Percentiles rank a stretch among this genome's conserved stretches.
phyloP scores from a whole-genome alignment of 2,888 invertebrate species.

The Chromoteleia sp. region DNA sequence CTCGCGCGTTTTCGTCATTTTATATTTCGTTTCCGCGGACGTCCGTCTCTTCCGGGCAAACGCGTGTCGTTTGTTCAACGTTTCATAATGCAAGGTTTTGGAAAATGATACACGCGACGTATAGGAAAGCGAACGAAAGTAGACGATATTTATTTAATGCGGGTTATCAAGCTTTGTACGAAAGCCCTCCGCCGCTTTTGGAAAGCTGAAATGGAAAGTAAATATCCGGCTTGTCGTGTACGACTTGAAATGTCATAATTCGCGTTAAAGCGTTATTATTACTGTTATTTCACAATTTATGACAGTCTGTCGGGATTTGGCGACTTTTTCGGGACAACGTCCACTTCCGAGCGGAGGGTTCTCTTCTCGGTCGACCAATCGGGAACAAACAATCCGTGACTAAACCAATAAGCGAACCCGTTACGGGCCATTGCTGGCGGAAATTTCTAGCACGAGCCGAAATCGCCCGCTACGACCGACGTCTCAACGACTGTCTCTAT shows the following conservation, averaged over 20 bases:
- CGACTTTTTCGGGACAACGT: constrained; percentile 40
- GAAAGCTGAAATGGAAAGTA: constrained; percentile 42
- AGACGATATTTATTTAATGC: constrained; percentile 20
- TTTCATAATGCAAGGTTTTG: constrained; percentile 18
- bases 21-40: constrained; percentile 17
- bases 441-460: constrained; percentile 46
- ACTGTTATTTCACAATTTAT: not conserved
- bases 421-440: constrained; percentile 50
- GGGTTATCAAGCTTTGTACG: constrained; percentile 2
- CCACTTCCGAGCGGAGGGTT: not conserved
- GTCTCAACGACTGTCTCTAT: constrained; percentile 9
- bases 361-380: constrained; percentile 73
- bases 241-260: constrained; percentile 30
- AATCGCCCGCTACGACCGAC: constrained; percentile 19
- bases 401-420: constrained; percentile 78
- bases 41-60: not conserved
- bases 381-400: constrained; percentile 78
- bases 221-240: constrained; percentile 15
- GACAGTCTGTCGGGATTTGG: constrained; percentile 12
- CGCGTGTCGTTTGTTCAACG: constrained; percentile 12
- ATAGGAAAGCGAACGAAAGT: constrained; percentile 3
- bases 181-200: constrained; percentile 11
- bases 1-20: too few species aligned
- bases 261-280: constrained; percentile 15
- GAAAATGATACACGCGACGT: constrained; percentile 19